Percentiles rank a stretch among this genome's conserved stretches.
Conservation (phyloP, 2,113 vertebrate genomes). For the Cebidichthys violaceus region DNA sequence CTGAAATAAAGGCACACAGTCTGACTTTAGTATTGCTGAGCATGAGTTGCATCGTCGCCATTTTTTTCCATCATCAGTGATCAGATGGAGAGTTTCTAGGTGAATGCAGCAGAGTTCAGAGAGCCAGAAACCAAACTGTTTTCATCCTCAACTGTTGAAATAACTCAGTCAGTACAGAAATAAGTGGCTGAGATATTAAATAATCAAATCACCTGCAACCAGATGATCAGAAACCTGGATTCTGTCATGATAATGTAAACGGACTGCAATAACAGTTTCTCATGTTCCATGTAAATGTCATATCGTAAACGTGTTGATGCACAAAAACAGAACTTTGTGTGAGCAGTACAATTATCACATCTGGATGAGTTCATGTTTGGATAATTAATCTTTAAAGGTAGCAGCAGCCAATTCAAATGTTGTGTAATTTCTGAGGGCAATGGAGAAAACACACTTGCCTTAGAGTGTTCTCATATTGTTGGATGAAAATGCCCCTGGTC, state of each 20-base stretch:
- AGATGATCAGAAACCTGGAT: not conserved
- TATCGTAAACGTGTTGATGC: not conserved
- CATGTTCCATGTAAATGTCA: not conserved
- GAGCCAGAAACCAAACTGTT: not conserved
- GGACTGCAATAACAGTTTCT: not conserved
- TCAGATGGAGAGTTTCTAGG: not conserved
- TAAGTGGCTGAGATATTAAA: not conserved
- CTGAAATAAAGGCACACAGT: not conserved
- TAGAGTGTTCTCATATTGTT: not conserved
- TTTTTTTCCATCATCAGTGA: not conserved
- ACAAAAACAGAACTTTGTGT: not conserved
- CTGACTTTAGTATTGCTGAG: not conserved
- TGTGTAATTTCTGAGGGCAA: not conserved
- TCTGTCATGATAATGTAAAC: not conserved
- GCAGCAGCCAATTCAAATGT: not conserved
- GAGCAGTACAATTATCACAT: not conserved
- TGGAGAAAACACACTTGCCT: not conserved
- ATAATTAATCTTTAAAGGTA: not conserved
- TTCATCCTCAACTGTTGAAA: not conserved
- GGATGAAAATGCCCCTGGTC: not conserved
- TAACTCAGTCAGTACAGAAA: not conserved
- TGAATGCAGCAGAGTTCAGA: not conserved
- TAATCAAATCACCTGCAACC: not conserved
- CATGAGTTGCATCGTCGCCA: not conserved
- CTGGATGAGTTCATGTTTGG: slow-evolving; percentile 10